These are phyloP conservation scores for Ceratoteleas bidentatus DNA, from an alignment of 1,140 invertebrate genomes.

Conservation along the genomic window DNA sequence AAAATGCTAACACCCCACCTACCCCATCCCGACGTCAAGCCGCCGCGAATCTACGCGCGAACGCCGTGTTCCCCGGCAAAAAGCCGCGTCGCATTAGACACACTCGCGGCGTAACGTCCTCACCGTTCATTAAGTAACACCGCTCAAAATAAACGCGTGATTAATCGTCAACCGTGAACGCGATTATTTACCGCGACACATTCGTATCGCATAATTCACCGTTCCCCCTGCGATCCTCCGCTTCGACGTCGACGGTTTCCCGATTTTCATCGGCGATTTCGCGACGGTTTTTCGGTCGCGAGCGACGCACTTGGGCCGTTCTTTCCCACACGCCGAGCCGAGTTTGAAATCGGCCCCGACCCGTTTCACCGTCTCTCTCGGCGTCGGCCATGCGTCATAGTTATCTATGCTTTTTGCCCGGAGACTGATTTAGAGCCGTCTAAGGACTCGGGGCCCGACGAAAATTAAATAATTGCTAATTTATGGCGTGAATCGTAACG, in stretches of 20 bases:
- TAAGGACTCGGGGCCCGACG: slow-evolving; percentile 81
- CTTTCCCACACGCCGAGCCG: slow-evolving; percentile 51
- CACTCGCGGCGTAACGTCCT: slow-evolving; percentile 17
- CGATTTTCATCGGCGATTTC: no score
- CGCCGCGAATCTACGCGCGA: slow-evolving; percentile 25
- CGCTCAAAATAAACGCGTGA: slow-evolving; percentile 44
- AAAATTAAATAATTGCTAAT: slow-evolving; percentile 83
- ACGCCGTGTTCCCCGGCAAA: slow-evolving; percentile 33
- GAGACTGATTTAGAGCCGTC: slow-evolving; percentile 82
- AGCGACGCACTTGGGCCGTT: slow-evolving; percentile 26
- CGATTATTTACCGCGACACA: slow-evolving; percentile 32
- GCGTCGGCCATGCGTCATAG: slow-evolving; percentile 81
- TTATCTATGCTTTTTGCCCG: slow-evolving; percentile 82
- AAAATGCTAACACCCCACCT: no score
- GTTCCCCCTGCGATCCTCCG: no score
- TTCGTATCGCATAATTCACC: slow-evolving; percentile 32
- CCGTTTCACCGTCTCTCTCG: slow-evolving; percentile 73
- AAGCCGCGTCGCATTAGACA: slow-evolving; percentile 33
- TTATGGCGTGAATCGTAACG: slow-evolving; percentile 80
- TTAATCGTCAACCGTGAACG: slow-evolving; percentile 45
- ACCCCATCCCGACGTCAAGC: no score
- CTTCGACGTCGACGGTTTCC: no score
- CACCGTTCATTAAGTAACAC: slow-evolving; percentile 34
- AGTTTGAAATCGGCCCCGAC: slow-evolving; percentile 57
- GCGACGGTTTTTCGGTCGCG: no score